Evolutionary conservation across 2,797 vertebrate species (phyloP), one percentile per base, ranked within the genome.

Genomic region (Pseudochirops cupreus): DNA sequence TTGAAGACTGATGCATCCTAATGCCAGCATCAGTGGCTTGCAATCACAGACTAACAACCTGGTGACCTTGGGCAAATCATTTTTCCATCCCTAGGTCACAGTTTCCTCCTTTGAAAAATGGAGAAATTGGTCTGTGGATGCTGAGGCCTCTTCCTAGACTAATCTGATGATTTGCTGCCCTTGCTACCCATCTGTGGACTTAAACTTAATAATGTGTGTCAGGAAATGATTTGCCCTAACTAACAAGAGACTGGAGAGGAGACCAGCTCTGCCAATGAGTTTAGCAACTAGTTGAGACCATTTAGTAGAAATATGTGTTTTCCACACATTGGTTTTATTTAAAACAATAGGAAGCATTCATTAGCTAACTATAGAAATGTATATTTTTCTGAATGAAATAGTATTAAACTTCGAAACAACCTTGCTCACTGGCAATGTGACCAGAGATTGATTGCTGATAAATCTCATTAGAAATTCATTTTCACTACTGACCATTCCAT

Each of bases 291-390:
- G 18, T 46, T 90, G 46, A 93, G 95, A 93, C 39, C 9, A 92
- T 89, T 93, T 92, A 93, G 24, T 33, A 92, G 90, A 5, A 91
- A 91, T 87, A 87, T 5, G 56, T 10, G 56, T 53, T 62, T 24
- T 56, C 13, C 56, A 94, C 92, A 62, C 13, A 53, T 74, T 82
- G 58, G 52, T 87, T 95, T 95, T 21, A 87, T 33, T 95, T 95
- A 91, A 97, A 95, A 62, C 4, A 92, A 56, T 94, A 93, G 55
- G 92, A 91, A 91, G 5, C 3, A 1, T 90, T 94, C 31, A 82
- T 4, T 89, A n/a, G 33, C 5, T 56, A 3, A 11, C 56, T 29
- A 26, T 91, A 90, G n/a, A 16, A 97, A 91, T 95, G 67, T 52
- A 62, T 2, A 59, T 74, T 53, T 52, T 91, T 94, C 54, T n/a